These are phyloP conservation scores for Lordiphosa andalusiaca DNA, from an alignment of 2,888 invertebrate genomes.

Conservation along the genomic window DNA sequence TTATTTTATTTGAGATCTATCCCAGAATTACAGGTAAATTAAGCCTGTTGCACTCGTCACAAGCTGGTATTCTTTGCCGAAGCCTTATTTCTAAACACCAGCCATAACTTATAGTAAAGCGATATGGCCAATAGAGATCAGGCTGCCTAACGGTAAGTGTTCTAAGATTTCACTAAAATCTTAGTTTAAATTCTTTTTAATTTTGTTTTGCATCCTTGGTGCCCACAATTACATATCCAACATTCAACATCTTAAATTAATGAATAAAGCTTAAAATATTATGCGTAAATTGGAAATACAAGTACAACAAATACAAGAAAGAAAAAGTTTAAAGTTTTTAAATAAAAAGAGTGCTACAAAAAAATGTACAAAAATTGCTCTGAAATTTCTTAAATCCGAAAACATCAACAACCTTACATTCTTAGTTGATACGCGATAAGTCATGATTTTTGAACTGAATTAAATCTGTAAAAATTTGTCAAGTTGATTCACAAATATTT, in stretches of 20 bases:
- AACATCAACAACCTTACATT: conserved; percentile 33
- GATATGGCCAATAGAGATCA: too few species aligned
- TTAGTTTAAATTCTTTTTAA: not conserved
- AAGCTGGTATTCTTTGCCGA: too few species aligned
- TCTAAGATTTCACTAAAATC: too few species aligned
- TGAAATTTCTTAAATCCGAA: conserved; percentile 63
- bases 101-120: too few species aligned
- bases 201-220: not conserved
- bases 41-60: too few species aligned
- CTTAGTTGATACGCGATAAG: conserved; percentile 18
- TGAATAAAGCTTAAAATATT: too few species aligned
- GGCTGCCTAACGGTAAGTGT: too few species aligned
- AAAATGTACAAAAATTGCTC: conserved; percentile 61
- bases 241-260: not conserved
- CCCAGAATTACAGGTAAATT: too few species aligned
- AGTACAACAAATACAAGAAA: conserved; percentile 14
- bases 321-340: conserved; percentile 14
- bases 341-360: conserved; percentile 22
- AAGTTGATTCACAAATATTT: not conserved
- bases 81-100: too few species aligned
- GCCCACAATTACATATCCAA: conserved; percentile 5
- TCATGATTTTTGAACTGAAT: not conserved
- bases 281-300: too few species aligned
- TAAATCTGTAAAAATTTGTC: too few species aligned
- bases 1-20: too few species aligned